phyloP scores from a whole-genome alignment of 2,113 vertebrate genomes.

The Sclerurus mexicanus region DNA sequence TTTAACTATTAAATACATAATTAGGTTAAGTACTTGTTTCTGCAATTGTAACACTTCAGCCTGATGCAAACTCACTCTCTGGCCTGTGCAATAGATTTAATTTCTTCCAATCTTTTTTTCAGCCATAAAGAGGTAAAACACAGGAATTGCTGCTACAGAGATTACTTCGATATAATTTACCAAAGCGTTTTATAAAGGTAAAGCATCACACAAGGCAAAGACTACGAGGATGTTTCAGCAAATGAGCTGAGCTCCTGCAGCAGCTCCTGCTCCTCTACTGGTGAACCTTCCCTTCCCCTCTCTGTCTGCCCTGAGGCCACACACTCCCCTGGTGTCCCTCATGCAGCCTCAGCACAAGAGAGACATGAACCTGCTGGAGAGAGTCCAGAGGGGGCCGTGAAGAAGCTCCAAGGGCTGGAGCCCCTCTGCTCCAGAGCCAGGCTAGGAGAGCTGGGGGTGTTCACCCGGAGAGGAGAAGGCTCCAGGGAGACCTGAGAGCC shows the following conservation, averaged over 20 bases:
- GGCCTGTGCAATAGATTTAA: neutral
- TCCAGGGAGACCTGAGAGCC: neutral
- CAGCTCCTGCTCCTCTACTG: neutral
- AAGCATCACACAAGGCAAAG: neutral
- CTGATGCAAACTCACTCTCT: slow-evolving; percentile 42
- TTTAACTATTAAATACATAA: slow-evolving; percentile 62
- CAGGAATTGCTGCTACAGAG: neutral
- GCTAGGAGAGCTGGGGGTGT: neutral
- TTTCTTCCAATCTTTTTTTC: neutral
- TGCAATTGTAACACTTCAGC: slow-evolving; percentile 46
- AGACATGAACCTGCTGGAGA: fast-evolving
- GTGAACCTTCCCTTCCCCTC: neutral
- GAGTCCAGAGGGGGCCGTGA: neutral
- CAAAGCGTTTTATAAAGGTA: neutral
- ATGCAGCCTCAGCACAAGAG: neutral
- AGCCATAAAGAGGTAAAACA: neutral
- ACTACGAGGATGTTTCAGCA: neutral
- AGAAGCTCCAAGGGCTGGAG: neutral
- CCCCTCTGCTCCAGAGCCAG: neutral
- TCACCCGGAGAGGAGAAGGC: neutral
- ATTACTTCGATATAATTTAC: neutral
- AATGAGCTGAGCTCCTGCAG: neutral
- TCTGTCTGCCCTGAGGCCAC: neutral
- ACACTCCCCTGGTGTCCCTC: neutral
- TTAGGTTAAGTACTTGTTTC: slow-evolving; percentile 60